A percentile compares a stretch with the other conserved stretches of the same genome.
These are phyloP conservation scores for Malthinus seriepunctatus DNA, from an alignment of 2,888 invertebrate species.

Conservation along the genomic window DNA sequence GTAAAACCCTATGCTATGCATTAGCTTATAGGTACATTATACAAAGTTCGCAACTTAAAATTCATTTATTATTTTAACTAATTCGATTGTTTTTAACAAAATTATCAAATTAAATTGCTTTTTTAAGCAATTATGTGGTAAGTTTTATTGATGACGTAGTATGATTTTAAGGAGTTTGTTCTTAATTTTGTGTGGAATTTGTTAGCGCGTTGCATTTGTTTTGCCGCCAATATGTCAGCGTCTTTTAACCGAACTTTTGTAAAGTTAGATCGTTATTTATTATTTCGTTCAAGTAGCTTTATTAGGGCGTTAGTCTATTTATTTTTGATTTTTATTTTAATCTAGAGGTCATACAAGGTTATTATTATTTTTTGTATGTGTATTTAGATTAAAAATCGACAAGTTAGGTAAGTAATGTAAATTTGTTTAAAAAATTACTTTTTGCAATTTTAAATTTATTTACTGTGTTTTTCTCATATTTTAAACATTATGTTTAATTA, in stretches of 20 bases:
- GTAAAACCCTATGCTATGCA: slow-evolving; percentile 49
- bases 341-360: slow-evolving; percentile 16
- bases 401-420: no score
- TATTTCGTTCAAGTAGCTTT: not conserved
- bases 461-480: not conserved
- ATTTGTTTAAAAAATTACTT: not conserved
- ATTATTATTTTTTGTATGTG: slow-evolving; percentile 1
- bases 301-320: not conserved
- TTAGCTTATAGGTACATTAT: slow-evolving; percentile 34
- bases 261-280: not conserved
- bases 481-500: not conserved
- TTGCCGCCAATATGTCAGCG: slow-evolving; percentile 48
- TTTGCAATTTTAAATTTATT: not conserved
- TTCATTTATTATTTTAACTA: not conserved
- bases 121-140: slow-evolving; percentile 35
- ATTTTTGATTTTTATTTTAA: slow-evolving; percentile 3
- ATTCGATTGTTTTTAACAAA: slow-evolving; percentile 2
- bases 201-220: slow-evolving; percentile 38
- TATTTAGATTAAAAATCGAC: not conserved
- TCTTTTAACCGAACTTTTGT: slow-evolving; percentile 17
- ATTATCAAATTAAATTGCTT: not conserved
- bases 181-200: slow-evolving; percentile 41
- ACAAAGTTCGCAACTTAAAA: slow-evolving; percentile 19
- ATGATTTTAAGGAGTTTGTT: slow-evolving; percentile 46
- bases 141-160: slow-evolving; percentile 55